Percentiles rank a stretch among this genome's conserved stretches.
Evolutionary conservation across 1,140 invertebrate species (phyloP).

Genomic region (Diorhabda carinulata): DNA sequence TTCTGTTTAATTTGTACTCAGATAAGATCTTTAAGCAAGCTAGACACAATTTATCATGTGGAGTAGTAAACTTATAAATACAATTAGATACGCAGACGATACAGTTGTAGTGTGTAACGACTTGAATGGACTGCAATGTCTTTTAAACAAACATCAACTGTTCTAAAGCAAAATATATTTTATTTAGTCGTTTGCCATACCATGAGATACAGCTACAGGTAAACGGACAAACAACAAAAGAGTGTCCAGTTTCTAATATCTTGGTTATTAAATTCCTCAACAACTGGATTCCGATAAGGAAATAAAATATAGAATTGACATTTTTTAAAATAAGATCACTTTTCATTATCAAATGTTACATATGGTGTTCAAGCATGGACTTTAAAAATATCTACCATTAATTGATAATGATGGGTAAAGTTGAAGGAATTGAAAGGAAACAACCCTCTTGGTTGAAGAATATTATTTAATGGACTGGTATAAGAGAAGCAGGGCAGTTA

Average conservation of each 20-base stretch:
- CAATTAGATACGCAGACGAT: background rate
- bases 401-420: background rate
- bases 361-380: background rate
- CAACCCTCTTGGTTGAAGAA: too few relatives aligned
- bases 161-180: background rate
- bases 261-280: background rate
- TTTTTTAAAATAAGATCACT: background rate
- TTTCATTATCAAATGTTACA: background rate
- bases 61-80: slow-evolving; percentile 3
- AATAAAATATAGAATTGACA: background rate
- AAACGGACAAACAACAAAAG: background rate
- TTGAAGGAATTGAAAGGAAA: background rate
- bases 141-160: background rate
- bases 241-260: background rate
- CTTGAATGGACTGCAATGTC: background rate
- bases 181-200: background rate
- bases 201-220: background rate
- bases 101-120: background rate
- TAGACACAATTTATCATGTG: background rate
- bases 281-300: background rate
- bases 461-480: too few relatives aligned
- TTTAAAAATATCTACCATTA: background rate
- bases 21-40: slow-evolving; percentile 1
- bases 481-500: too few relatives aligned
- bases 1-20: slow-evolving; percentile 8